Evolutionary conservation across 1,140 invertebrate genomes (phyloP).

Genomic region (Panagrolaimus sp.): DNA sequence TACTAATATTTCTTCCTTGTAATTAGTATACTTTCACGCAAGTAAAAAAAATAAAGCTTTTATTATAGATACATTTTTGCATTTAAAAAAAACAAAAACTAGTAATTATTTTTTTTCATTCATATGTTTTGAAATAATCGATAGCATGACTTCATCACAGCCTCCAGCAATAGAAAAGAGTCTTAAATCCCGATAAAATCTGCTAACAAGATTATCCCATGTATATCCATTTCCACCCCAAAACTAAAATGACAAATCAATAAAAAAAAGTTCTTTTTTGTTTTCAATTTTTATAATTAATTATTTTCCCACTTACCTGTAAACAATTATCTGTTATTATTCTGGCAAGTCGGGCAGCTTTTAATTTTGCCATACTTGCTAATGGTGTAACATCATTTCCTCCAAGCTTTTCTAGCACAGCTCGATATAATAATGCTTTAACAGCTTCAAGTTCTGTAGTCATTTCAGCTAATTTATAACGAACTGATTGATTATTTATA

Average conservation of each 20-base stretch:
- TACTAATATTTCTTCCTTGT: no score
- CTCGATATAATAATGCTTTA: slow-evolving; percentile 63
- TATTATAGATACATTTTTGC: no score
- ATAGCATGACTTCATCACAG: slow-evolving; percentile 67
- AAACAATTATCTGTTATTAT: slow-evolving; percentile 65
- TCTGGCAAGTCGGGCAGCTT: slow-evolving; percentile 64
- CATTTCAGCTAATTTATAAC: slow-evolving; percentile 65
- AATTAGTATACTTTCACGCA: no score
- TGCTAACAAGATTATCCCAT: slow-evolving; percentile 62
- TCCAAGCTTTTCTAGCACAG: slow-evolving; percentile 62
- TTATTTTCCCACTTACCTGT: slow-evolving; percentile 60
- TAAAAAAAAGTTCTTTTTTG: background rate
- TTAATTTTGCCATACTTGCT: slow-evolving; percentile 67
- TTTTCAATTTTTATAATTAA: background rate
- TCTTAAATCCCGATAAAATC: slow-evolving; percentile 64
- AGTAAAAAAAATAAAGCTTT: no score
- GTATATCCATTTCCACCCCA: slow-evolving; percentile 69
- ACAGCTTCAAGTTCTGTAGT: slow-evolving; percentile 65
- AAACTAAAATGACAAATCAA: slow-evolving; percentile 58
- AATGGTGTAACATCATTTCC: slow-evolving; percentile 66
- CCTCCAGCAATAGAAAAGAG: slow-evolving; percentile 66
- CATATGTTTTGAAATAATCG: slow-evolving; percentile 65
- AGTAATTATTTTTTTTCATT: background rate
- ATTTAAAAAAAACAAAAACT: no score
- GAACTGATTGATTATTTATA: slow-evolving; percentile 64